phyloP scores from a whole-genome alignment of 2,888 invertebrate species.

The Platypus cylindrus region DNA sequence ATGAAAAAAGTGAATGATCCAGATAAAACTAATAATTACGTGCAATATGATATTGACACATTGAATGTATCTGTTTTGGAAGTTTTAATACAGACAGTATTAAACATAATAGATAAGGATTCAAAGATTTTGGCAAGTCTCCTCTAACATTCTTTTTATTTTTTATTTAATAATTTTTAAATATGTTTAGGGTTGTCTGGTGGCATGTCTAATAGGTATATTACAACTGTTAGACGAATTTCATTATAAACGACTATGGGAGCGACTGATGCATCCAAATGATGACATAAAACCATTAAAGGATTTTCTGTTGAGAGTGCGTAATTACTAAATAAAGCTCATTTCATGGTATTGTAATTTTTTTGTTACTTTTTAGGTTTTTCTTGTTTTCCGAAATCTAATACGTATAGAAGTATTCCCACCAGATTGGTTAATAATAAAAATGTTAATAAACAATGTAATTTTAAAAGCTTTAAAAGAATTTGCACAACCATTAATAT shows the following conservation, averaged over 20 bases:
- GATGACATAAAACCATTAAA: slow-evolving; percentile 69
- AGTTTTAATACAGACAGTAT: slow-evolving; percentile 73
- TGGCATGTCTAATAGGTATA: slow-evolving; percentile 74
- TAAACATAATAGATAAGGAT: slow-evolving; percentile 65
- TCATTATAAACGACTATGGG: slow-evolving; percentile 80
- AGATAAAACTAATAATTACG: slow-evolving; percentile 46
- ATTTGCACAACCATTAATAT: slow-evolving; percentile 74
- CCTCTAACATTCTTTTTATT: neutral
- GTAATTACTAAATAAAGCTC: neutral
- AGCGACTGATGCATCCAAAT: slow-evolving; percentile 55
- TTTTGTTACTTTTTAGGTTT: slow-evolving; percentile 11
- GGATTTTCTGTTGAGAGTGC: slow-evolving; percentile 69
- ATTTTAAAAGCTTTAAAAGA: slow-evolving; percentile 76
- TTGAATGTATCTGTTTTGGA: slow-evolving; percentile 69
- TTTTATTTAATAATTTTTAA: too few relatives aligned
- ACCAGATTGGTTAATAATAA: slow-evolving; percentile 81
- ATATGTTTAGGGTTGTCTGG: slow-evolving; percentile 59
- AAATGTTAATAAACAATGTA: slow-evolving; percentile 77
- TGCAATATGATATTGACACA: slow-evolving; percentile 71
- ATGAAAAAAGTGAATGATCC: slow-evolving; percentile 36
- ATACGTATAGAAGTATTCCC: slow-evolving; percentile 74
- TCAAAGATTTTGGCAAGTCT: slow-evolving; percentile 40
- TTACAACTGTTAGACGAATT: slow-evolving; percentile 77
- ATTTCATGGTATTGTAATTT: neutral
- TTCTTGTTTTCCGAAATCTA: slow-evolving; percentile 61